Base-by-base conservation (phyloP, 1,140 invertebrate genomes). In the Pachyrhynchus sulphureomaculatus region DNA sequence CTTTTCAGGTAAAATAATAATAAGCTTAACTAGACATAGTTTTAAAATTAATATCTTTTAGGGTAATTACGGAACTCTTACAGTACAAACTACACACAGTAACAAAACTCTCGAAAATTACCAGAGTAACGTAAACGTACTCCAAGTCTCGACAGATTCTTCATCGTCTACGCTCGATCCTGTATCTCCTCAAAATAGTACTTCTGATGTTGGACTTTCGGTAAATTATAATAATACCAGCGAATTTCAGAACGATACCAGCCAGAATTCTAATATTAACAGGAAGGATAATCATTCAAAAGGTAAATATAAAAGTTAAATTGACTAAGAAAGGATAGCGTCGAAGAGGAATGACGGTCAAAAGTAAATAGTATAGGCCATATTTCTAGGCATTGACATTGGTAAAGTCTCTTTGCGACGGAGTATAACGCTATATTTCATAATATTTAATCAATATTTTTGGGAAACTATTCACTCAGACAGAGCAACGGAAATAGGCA, bases 111-210 rank as follows among this genome's bases (percentile, higher is more conserved):
- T 72, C 18, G 68, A 73, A 18, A 64, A 36, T 44, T 73, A 69
- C 47, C 58, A 71, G 29, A 73, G 71, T 45, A 65, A 52, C 24
- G 65, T 73, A 0, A 71, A 68, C 24, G 71, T 73, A 13, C 54
- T 73, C 4, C 69, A 73, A 58, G 55, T 71, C 0, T 65, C 68
- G n/a, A 68, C 68, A 5, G 47, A 62, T 32, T 21, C 52, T 13
- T 10, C 23, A 29, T 6, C 12, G 26, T 29, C 26, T 29, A 29
- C 26, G 5, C 17, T 24, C 10, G 44, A 58, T 39, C 8, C 39
- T 6, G 36, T 26, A 4, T 49, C 42, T 10, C 21, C 21, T 18
- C 12, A 20, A 18, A 57, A 52, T 17, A 37, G 15, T 32, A 21
- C 18, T 21, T 44, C 54, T 1, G 58, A 53, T 23, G 0, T 15